Evolutionary conservation across 2,113 vertebrate genomes (phyloP).

Genomic region (Nothoprocta perdicaria): DNA sequence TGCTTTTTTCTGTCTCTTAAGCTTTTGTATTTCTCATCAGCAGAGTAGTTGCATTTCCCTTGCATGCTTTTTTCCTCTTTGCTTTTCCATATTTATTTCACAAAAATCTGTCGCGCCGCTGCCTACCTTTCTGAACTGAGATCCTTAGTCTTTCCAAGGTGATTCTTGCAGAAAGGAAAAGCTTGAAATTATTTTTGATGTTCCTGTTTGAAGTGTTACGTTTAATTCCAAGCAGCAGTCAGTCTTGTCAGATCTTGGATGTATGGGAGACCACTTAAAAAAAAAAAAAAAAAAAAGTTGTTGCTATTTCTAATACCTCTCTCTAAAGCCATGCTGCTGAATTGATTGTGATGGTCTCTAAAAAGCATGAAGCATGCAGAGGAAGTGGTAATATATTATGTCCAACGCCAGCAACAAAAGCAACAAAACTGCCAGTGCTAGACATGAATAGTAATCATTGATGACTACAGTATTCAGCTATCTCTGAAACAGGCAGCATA

Average conservation of each 20-base stretch:
- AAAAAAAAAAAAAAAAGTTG: not conserved
- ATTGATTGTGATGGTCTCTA: not conserved
- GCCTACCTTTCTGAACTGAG: not conserved
- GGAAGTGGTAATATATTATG: not conserved
- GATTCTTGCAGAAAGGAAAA: not conserved
- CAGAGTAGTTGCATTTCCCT: not conserved
- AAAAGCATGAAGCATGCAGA: not conserved
- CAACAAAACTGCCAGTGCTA: constrained; percentile 26
- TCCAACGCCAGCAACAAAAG: constrained; percentile 31
- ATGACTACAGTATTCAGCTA: not conserved
- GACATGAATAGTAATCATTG: not conserved
- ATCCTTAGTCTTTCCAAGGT: not conserved
- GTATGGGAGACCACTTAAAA: not conserved
- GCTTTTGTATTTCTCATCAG: constrained; percentile 54
- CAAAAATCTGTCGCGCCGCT: not conserved
- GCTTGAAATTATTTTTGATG: not conserved
- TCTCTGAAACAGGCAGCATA: not conserved
- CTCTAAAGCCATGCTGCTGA: not conserved
- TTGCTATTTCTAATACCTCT: not conserved
- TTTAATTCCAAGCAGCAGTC: not conserved
- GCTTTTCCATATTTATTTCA: not conserved
- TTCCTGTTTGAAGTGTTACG: not conserved
- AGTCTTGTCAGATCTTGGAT: not conserved
- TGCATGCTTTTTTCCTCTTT: not conserved
- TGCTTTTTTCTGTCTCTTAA: constrained; percentile 52